Conservation (phyloP, 2,113 vertebrate genomes). For the Plotosus lineatus region DNA sequence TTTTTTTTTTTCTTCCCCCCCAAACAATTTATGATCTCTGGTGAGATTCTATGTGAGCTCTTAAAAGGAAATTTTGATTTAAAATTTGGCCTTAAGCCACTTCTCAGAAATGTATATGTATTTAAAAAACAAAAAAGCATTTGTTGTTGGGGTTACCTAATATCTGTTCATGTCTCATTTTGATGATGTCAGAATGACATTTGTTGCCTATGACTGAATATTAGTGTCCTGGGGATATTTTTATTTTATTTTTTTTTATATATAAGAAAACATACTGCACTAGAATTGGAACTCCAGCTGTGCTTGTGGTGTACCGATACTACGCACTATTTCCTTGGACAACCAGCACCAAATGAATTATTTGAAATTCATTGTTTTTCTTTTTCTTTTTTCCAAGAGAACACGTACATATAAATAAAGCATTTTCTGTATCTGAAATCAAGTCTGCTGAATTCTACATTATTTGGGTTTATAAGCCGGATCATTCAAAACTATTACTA, state of each 20-base stretch:
- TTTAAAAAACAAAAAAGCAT: not conserved
- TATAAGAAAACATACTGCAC: not conserved
- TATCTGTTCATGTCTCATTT: conserved; percentile 10
- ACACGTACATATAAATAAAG: conserved; percentile 40
- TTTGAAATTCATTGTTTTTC: conserved; percentile 20
- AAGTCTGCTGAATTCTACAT: conserved; percentile 32
- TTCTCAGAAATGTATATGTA: not conserved
- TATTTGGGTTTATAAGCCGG: not conserved
- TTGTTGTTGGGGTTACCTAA: conserved; percentile 17
- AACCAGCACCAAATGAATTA: conserved; percentile 41
- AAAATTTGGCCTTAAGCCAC: conserved; percentile 29
- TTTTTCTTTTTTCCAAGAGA: conserved; percentile 12
- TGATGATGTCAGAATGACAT: conserved; percentile 25
- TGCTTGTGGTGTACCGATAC: conserved; percentile 38
- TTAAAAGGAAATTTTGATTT: conserved; percentile 55
- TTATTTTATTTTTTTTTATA: not conserved
- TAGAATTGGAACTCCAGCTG: conserved; percentile 39
- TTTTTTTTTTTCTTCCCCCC: conserved; percentile 36
- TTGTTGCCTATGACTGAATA: conserved; percentile 10
- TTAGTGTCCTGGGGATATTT: not conserved
- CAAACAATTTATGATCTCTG: conserved; percentile 49
- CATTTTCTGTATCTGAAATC: conserved; percentile 33
- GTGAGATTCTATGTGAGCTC: conserved; percentile 58
- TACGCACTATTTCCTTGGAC: conserved; percentile 17
- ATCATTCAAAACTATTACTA: not conserved